Percentiles rank a stretch among this genome's conserved stretches.
These are phyloP conservation scores for Gymnobelideus leadbeateri DNA, from an alignment of 2,113 vertebrate species.

Conservation along the genomic window DNA sequence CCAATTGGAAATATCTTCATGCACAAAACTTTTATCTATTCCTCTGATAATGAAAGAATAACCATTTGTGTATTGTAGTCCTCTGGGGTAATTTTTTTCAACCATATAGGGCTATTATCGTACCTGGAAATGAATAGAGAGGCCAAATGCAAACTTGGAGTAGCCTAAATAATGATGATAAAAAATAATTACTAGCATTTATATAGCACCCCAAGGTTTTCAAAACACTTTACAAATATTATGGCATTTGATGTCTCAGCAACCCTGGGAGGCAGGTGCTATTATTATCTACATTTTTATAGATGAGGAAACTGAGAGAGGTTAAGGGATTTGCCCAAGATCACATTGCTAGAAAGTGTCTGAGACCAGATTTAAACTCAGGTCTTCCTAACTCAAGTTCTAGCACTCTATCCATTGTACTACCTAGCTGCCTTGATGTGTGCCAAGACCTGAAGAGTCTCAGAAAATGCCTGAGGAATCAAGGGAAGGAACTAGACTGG, in stretches of 20 bases:
- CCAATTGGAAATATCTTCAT: background rate
- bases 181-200: background rate
- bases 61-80: background rate
- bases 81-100: background rate
- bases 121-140: background rate
- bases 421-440: background rate
- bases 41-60: background rate
- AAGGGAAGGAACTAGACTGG: background rate
- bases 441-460: background rate
- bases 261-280: background rate
- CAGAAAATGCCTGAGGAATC: background rate
- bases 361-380: background rate
- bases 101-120: background rate
- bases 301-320: background rate
- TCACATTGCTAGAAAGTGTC: background rate
- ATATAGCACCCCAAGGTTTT: background rate
- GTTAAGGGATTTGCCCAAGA: background rate
- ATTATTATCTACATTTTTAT: background rate
- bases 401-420: background rate
- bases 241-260: too few relatives aligned
- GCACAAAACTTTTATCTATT: background rate
- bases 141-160: background rate
- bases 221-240: background rate
- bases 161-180: background rate
- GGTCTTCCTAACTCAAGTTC: background rate